A percentile compares a stretch with the other conserved stretches of the same genome.
These are phyloP conservation scores for Sebastes steindachneri DNA, from an alignment of 2,797 vertebrate species.

Conservation along the genomic window DNA sequence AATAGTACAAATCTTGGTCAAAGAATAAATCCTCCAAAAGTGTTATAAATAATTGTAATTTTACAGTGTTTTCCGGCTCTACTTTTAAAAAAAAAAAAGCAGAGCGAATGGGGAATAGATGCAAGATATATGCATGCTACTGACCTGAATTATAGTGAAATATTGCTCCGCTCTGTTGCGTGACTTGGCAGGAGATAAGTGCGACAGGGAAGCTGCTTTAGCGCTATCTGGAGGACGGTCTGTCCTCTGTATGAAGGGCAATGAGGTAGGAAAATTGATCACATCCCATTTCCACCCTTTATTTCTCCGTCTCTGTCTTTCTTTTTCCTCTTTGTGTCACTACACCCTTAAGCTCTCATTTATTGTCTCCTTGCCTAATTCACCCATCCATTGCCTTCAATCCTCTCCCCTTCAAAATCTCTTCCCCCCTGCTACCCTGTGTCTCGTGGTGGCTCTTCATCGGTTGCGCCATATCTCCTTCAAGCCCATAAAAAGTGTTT, in stretches of 20 bases:
- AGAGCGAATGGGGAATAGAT: constrained; percentile 7
- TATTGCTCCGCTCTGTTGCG: constrained; percentile 59
- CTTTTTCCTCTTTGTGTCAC: constrained; percentile 28
- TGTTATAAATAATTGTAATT: constrained; percentile 37
- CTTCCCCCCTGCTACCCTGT: background rate
- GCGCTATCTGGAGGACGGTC: constrained; percentile 65
- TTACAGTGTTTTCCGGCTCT: constrained; percentile 32
- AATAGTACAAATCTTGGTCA: background rate
- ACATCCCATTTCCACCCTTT: constrained; percentile 36
- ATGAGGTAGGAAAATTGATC: constrained; percentile 66
- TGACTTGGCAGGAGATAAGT: constrained; percentile 75
- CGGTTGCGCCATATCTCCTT: constrained; percentile 1
- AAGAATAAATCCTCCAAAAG: constrained; percentile 29
- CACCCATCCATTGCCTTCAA: constrained; percentile 34
- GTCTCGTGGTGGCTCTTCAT: background rate
- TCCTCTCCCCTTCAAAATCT: constrained; percentile 5
- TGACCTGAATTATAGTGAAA: constrained; percentile 74
- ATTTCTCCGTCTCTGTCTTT: constrained; percentile 22
- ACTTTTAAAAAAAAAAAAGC: background rate
- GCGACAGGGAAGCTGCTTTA: constrained; percentile 55
- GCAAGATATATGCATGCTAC: constrained; percentile 46
- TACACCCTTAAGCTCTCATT: constrained; percentile 40
- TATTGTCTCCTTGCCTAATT: constrained; percentile 34
- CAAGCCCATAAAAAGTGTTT: constrained; percentile 54
- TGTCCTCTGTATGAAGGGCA: constrained; percentile 70